Conservation (phyloP, 2,113 vertebrate species). For the Misgurnus anguillicaudatus region DNA sequence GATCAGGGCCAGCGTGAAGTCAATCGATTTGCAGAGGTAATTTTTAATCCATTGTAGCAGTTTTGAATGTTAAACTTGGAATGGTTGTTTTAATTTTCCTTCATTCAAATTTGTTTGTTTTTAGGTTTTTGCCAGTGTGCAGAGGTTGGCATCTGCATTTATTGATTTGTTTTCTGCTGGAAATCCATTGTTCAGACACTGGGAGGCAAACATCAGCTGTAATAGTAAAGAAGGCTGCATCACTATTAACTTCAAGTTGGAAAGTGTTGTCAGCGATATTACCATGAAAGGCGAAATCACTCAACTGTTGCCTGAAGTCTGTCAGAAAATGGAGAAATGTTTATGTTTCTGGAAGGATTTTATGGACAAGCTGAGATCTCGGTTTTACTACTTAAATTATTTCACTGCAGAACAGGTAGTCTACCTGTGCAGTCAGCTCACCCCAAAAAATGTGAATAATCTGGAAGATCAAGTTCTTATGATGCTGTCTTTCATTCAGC, state of each 20-base stretch:
- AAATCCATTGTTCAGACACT: slow-evolving; percentile 87
- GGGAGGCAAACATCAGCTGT: slow-evolving; percentile 80
- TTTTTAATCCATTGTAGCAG: slow-evolving; percentile 3
- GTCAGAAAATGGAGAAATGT: slow-evolving; percentile 85
- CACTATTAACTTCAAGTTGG: slow-evolving; percentile 78
- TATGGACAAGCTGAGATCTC: slow-evolving; percentile 76
- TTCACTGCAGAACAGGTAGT: slow-evolving; percentile 92
- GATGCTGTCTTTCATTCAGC: slow-evolving; percentile 89
- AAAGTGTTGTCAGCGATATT: slow-evolving; percentile 58
- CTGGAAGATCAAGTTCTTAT: slow-evolving; percentile 77
- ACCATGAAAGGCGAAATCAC: slow-evolving; percentile 68
- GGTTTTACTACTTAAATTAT: slow-evolving; percentile 88
- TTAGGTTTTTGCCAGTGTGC: slow-evolving; percentile 86
- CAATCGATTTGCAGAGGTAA: slow-evolving; percentile 89
- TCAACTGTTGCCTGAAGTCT: slow-evolving; percentile 78
- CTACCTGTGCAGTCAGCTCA: slow-evolving; percentile 80
- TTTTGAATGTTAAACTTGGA: background rate
- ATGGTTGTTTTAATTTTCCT: background rate
- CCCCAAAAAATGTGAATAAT: slow-evolving; percentile 48
- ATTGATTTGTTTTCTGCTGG: slow-evolving; percentile 85
- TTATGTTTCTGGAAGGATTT: slow-evolving; percentile 81
- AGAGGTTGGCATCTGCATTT: slow-evolving; percentile 84
- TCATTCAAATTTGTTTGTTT: background rate
- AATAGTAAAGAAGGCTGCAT: slow-evolving; percentile 62
- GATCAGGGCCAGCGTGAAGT: slow-evolving; percentile 85